Conservation (phyloP, 23 tunicate species). For the Botrylloides violaceus region DNA sequence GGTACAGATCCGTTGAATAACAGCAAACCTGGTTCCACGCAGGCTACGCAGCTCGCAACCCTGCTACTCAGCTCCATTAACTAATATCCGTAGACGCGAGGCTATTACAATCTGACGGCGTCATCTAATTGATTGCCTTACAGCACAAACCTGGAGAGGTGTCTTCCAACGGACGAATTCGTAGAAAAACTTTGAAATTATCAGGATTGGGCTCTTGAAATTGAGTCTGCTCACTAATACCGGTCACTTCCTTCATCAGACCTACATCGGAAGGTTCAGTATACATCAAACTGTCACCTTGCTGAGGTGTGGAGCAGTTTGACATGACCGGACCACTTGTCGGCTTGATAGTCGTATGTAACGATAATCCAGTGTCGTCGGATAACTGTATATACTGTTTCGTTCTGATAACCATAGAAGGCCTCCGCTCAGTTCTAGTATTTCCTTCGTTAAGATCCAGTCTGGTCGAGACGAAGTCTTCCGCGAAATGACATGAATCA, state of each 20-base stretch:
- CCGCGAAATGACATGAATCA: background rate
- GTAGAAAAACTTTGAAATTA: slow-evolving; percentile 49
- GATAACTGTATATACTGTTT: slow-evolving; percentile 3
- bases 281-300: background rate
- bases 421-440: background rate
- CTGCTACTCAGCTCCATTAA: no score
- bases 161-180: slow-evolving; percentile 78
- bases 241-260: slow-evolving; percentile 9
- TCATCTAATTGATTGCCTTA: no score
- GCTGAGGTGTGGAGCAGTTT: background rate
- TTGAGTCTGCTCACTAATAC: background rate
- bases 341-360: slow-evolving; percentile 4
- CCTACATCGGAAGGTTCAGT: background rate
- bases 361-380: slow-evolving; percentile 23
- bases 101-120: no score
- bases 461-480: background rate
- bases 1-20: no score
- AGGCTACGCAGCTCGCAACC: no score
- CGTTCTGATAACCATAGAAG: background rate
- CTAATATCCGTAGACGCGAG: no score
- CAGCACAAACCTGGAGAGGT: slow-evolving; percentile 63
- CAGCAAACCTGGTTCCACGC: no score
- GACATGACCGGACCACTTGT: background rate
- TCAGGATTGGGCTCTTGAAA: background rate
- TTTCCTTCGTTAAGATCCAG: background rate